Conservation (phyloP, 2,888 invertebrate genomes). For the Aproaerema taeniolella region DNA sequence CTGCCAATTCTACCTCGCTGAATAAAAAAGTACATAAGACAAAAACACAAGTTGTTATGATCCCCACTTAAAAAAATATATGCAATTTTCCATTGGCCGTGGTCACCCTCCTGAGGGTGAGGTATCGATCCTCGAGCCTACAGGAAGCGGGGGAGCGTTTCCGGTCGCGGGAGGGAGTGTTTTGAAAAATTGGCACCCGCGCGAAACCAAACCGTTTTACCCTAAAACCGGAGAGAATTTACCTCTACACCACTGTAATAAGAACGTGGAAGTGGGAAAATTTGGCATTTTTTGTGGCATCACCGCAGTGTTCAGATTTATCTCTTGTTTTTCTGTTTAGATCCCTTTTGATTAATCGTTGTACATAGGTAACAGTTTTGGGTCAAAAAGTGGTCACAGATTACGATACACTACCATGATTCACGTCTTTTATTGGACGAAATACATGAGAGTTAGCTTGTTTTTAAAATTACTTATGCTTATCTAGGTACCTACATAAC, state of each 20-base stretch:
- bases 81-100: constrained; percentile 39
- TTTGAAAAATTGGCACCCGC: constrained; percentile 75
- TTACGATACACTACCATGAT: no score
- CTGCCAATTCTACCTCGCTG: no score
- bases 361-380: no score
- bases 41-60: no score
- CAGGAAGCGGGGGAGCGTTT: constrained; percentile 64
- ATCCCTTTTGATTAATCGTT: constrained; percentile 16
- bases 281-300: constrained; percentile 32
- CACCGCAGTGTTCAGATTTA: constrained; percentile 40
- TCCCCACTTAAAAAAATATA: constrained; percentile 27
- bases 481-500: no score
- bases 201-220: constrained; percentile 38
- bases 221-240: constrained; percentile 32
- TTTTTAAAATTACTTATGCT: no score
- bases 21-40: no score
- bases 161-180: constrained; percentile 58
- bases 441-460: no score
- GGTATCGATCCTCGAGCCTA: constrained; percentile 69
- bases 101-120: constrained; percentile 55
- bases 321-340: constrained; percentile 33
- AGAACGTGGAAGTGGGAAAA: constrained; percentile 27
- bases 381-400: no score
- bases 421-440: no score
- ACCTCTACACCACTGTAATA: constrained; percentile 32